Conservation (phyloP, 2,888 invertebrate genomes). For the Morinoia aosen region DNA sequence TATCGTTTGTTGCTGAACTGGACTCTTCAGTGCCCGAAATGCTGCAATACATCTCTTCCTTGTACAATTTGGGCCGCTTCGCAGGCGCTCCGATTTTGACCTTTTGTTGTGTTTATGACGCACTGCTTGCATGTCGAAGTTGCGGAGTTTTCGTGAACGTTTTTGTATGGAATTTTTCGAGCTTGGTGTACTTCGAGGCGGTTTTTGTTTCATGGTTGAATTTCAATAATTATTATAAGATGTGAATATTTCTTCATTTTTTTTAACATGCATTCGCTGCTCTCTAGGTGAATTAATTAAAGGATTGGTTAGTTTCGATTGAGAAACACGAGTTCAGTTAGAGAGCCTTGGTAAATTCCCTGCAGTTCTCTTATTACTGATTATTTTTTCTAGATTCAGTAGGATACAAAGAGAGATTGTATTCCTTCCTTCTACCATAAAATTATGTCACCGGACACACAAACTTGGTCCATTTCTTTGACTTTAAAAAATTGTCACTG, state of each 20-base stretch:
- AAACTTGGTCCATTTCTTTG: too few species aligned
- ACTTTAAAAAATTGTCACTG: too few species aligned
- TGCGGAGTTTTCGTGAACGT: not conserved
- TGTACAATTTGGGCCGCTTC: not conserved
- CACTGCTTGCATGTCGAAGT: not conserved
- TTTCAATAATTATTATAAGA: not conserved
- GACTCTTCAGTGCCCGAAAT: not conserved
- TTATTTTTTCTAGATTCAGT: too few species aligned
- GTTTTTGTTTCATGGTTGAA: not conserved
- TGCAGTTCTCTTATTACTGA: too few species aligned
- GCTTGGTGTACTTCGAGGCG: not conserved
- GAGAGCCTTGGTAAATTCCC: too few species aligned
- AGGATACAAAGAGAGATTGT: too few species aligned
- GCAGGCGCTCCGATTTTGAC: not conserved
- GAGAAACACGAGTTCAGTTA: too few species aligned
- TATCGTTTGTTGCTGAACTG: conserved; percentile 30
- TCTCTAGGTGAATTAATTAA: not conserved
- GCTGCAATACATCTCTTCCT: not conserved
- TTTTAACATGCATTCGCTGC: not conserved
- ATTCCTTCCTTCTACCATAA: too few species aligned
- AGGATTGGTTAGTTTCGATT: too few species aligned
- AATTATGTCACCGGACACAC: too few species aligned
- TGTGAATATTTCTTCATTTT: not conserved
- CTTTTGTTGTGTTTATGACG: not conserved
- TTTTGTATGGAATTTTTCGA: not conserved